Evolutionary conservation across 2,113 vertebrate genomes (phyloP).

Genomic region (Ceyx melanurus): DNA sequence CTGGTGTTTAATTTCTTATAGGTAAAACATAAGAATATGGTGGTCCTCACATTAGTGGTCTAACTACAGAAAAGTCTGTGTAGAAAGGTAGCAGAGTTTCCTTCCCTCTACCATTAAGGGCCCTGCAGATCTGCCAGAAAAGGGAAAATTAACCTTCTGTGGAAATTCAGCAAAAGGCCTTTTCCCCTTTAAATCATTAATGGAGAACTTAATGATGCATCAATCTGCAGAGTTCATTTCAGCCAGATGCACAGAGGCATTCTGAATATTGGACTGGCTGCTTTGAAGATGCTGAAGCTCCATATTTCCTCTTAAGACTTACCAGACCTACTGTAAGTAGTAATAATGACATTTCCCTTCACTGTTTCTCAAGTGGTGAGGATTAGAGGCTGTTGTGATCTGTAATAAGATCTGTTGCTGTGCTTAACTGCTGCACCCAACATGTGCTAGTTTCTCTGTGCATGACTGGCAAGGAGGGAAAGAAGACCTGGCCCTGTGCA

Average conservation of each 20-base stretch:
- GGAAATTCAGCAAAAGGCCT: slow-evolving; percentile 52
- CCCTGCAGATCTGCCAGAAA: slow-evolving; percentile 51
- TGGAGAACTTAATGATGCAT: slow-evolving; percentile 37
- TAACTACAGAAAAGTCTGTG: slow-evolving; percentile 16
- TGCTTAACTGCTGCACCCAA: background rate
- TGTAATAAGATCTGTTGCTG: background rate
- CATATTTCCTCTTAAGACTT: background rate
- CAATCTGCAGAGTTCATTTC: background rate
- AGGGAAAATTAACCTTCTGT: slow-evolving; percentile 52
- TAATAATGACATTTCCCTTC: background rate
- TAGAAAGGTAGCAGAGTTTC: slow-evolving; percentile 9
- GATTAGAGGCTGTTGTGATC: background rate
- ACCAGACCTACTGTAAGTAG: background rate
- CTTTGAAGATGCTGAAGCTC: background rate
- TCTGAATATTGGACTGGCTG: background rate
- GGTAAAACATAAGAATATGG: slow-evolving; percentile 53
- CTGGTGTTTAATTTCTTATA: slow-evolving; percentile 48
- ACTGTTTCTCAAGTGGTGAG: background rate
- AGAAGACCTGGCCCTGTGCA: background rate
- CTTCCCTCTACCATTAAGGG: slow-evolving; percentile 52
- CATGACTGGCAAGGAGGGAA: background rate
- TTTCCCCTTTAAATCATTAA: slow-evolving; percentile 52
- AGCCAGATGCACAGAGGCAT: slow-evolving; percentile 10
- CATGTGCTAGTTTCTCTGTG: background rate
- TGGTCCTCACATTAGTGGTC: slow-evolving; percentile 46